These are phyloP conservation scores for Propsilocerus akamusi DNA, from an alignment of 1,140 invertebrate genomes.

Conservation along the genomic window DNA sequence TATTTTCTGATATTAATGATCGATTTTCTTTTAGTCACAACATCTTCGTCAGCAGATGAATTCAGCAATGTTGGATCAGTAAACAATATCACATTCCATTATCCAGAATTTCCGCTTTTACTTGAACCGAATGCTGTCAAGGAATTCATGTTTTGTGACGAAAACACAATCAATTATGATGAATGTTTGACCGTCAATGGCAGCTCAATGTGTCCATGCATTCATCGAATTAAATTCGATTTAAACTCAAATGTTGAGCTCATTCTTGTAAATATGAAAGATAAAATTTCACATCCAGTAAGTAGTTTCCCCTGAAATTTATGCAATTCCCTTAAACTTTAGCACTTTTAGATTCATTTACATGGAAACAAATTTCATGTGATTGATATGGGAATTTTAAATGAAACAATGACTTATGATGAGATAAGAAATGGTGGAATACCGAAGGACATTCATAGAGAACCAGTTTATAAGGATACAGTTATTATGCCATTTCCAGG, in stretches of 20 bases:
- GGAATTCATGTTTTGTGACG: conserved; percentile 15
- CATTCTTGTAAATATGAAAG: conserved; percentile 14
- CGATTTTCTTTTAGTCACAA: background rate
- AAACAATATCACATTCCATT: background rate
- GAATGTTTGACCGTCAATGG: conserved; percentile 8
- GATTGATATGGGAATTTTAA: background rate
- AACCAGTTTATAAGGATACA: background rate
- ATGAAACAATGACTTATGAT: background rate
- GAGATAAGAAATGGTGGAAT: background rate
- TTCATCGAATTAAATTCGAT: conserved; percentile 8
- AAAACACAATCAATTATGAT: conserved; percentile 5
- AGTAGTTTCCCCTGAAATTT: too few species aligned
- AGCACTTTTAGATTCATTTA: too few species aligned
- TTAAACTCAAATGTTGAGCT: conserved; percentile 14
- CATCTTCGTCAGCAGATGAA: background rate
- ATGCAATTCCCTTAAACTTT: too few species aligned
- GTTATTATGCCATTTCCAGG: background rate
- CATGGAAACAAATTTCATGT: conserved; percentile 3
- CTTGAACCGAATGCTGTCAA: conserved; percentile 28
- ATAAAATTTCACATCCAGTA: background rate
- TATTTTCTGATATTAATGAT: background rate
- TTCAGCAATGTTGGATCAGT: background rate
- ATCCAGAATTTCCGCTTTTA: conserved; percentile 31
- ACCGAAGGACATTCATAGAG: too few species aligned
- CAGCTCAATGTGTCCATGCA: conserved; percentile 7